A percentile compares a stretch with the other conserved stretches of the same genome.
phyloP scores from a whole-genome alignment of 2,888 invertebrate genomes.

The Agonopterix alstromeriana region DNA sequence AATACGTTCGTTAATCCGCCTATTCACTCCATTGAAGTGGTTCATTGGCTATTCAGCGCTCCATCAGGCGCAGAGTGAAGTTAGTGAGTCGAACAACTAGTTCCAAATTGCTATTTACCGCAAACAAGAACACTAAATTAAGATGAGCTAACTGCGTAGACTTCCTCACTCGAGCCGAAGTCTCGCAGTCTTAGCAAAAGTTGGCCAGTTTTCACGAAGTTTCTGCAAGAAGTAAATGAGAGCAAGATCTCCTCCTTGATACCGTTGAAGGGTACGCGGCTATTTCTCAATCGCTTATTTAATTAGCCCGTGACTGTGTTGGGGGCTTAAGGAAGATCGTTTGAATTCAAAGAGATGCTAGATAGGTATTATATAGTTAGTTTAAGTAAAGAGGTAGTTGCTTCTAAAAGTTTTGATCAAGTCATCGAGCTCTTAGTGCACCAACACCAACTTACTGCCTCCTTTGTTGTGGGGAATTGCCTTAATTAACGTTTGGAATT shows the following conservation, averaged over 20 bases:
- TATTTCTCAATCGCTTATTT: conserved; percentile 5
- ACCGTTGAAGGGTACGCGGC: conserved; percentile 9
- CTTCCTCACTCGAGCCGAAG: conserved; percentile 5
- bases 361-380: neutral
- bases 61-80: conserved; percentile 8
- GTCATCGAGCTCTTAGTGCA: no score
- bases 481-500: no score
- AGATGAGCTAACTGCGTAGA: conserved; percentile 48
- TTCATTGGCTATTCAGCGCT: conserved; percentile 17
- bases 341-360: neutral
- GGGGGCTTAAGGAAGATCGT: neutral
- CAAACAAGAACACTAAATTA: conserved; percentile 66
- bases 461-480: no score
- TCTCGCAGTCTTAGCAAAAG: conserved; percentile 27
- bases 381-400: neutral
- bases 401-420: no score
- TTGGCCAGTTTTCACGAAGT: conserved; percentile 32
- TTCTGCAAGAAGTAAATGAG: conserved; percentile 25
- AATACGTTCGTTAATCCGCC: conserved; percentile 14
- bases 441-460: no score
- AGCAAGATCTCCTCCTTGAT: conserved; percentile 23
- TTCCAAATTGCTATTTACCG: conserved; percentile 59
- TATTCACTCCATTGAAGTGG: conserved; percentile 12
- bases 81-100: conserved; percentile 7
- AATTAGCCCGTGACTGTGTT: conserved; percentile 2